These are phyloP conservation scores for Channa argus DNA, from an alignment of 2,113 vertebrate species.

Conservation along the genomic window DNA sequence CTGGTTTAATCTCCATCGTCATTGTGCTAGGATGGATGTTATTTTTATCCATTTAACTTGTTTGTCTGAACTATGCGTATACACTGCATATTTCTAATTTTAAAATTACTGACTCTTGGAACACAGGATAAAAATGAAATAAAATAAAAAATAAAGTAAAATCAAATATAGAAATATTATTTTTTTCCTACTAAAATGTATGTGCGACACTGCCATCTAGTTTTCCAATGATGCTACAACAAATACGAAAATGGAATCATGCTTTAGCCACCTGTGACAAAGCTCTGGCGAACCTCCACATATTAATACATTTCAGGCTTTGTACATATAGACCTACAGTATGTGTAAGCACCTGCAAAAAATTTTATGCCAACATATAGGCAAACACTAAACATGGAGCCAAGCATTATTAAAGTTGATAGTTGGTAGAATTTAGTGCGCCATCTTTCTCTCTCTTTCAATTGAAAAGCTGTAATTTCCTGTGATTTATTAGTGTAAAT, in stretches of 20 bases:
- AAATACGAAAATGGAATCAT: slow-evolving; percentile 23
- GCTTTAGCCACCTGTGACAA: slow-evolving; percentile 6
- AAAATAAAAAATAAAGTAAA: neutral
- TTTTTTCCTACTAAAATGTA: neutral
- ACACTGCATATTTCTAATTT: neutral
- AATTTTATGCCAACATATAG: slow-evolving; percentile 50
- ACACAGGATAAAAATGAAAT: slow-evolving; percentile 10
- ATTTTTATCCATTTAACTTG: neutral
- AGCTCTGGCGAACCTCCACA: slow-evolving; percentile 30
- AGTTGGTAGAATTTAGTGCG: slow-evolving; percentile 81
- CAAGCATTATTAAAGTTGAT: slow-evolving; percentile 68
- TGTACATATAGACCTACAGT: slow-evolving; percentile 7
- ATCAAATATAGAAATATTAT: slow-evolving; percentile 13
- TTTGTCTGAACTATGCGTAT: neutral
- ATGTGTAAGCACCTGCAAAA: slow-evolving; percentile 18
- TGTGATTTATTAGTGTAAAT: slow-evolving; percentile 75
- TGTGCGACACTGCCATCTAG: slow-evolving; percentile 7
- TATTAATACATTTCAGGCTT: slow-evolving; percentile 28
- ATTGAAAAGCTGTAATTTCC: slow-evolving; percentile 81
- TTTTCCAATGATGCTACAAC: slow-evolving; percentile 17
- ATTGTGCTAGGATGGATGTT: too few relatives aligned
- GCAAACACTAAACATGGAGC: slow-evolving; percentile 57
- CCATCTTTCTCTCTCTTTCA: slow-evolving; percentile 78
- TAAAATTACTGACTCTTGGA: neutral
- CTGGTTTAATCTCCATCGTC: too few relatives aligned